Evolutionary conservation across 2,888 invertebrate genomes (phyloP).

Genomic region (Phyllotreta striolata): DNA sequence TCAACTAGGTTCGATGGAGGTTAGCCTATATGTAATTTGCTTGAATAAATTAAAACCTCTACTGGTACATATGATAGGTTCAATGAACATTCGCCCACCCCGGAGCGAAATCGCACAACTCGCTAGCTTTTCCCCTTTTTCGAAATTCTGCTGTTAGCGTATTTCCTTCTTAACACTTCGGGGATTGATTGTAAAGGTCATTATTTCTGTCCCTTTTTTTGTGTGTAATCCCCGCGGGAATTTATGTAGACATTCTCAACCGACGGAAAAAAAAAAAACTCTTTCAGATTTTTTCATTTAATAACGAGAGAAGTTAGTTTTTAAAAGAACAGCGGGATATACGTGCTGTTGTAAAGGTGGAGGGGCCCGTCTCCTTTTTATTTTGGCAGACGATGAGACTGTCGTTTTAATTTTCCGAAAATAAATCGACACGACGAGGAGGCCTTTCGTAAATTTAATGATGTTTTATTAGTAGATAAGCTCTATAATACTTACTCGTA

Average conservation of each 20-base stretch:
- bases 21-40: too few species aligned
- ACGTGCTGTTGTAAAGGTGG: conserved; percentile 6
- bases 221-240: conserved; percentile 22
- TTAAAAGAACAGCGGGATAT: conserved; percentile 13
- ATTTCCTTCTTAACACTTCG: conserved; percentile 26
- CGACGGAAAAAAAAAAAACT: conserved; percentile 48
- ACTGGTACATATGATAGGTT: too few species aligned
- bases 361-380: too few species aligned
- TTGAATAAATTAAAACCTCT: too few species aligned
- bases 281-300: conserved; percentile 18
- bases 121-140: too few species aligned
- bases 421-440: too few species aligned
- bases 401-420: not conserved
- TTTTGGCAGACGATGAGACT: too few species aligned
- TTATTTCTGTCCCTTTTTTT: conserved; percentile 26
- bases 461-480: too few species aligned
- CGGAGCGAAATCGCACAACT: too few species aligned
- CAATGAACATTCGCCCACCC: too few species aligned
- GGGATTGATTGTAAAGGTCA: conserved; percentile 27
- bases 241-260: conserved; percentile 42
- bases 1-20: too few species aligned
- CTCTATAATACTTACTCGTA: conserved; percentile 41
- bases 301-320: conserved; percentile 38
- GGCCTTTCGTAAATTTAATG: too few species aligned
- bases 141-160: conserved; percentile 3